These are phyloP conservation scores for Terrapene triunguis DNA, from an alignment of 2,113 vertebrate genomes.

Conservation along the genomic window DNA sequence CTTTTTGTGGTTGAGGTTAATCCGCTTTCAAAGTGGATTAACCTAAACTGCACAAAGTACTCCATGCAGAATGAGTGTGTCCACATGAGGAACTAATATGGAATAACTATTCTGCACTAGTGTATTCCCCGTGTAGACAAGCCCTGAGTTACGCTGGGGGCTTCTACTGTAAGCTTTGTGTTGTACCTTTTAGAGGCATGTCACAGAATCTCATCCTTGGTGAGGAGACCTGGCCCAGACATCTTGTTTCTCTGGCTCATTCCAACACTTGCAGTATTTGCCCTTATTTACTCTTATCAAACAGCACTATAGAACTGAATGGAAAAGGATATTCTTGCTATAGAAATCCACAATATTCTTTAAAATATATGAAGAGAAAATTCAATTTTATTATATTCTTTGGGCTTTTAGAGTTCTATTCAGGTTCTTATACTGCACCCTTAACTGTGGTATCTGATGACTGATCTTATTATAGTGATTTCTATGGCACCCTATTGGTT, in stretches of 20 bases:
- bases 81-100: background rate
- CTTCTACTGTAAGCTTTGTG: background rate
- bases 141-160: background rate
- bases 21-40: background rate
- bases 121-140: background rate
- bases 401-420: background rate
- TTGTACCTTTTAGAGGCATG: accelerated
- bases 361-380: background rate
- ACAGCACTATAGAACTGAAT: background rate
- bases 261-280: background rate
- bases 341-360: background rate
- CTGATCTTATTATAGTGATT: background rate
- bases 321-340: background rate
- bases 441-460: background rate
- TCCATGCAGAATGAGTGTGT: background rate
- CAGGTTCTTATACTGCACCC: background rate
- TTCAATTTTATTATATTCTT: background rate
- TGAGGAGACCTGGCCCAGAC: background rate
- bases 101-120: background rate
- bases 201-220: background rate
- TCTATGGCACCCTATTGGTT: background rate
- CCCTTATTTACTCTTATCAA: background rate
- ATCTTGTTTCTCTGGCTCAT: accelerated
- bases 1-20: background rate
- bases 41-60: background rate